phyloP scores from a whole-genome alignment of 2,113 vertebrate genomes.

The Heliornis fulica region DNA sequence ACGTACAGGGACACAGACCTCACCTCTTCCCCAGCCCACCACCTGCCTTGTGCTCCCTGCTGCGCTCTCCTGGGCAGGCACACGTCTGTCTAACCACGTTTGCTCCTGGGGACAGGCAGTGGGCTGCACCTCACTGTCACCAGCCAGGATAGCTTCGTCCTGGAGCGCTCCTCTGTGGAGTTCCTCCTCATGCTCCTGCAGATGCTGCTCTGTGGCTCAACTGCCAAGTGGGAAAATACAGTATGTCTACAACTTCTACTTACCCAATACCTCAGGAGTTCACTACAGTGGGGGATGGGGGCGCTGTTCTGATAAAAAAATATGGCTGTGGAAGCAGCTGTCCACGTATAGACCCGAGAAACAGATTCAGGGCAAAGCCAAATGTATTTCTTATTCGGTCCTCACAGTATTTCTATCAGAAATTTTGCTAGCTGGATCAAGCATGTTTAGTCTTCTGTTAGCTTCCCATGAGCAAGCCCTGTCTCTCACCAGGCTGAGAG shows the following conservation, averaged over 20 bases:
- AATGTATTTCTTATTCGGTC: not conserved
- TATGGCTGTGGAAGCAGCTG: not conserved
- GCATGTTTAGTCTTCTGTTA: not conserved
- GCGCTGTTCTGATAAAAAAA: not conserved
- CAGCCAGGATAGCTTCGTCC: not conserved
- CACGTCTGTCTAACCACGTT: fast-evolving
- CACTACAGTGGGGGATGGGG: not conserved
- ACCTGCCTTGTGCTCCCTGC: not conserved
- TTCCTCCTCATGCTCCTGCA: not conserved
- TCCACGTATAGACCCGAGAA: not conserved
- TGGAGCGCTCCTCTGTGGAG: not conserved
- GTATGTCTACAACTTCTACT: not conserved
- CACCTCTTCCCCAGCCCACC: not conserved
- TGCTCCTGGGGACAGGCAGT: not conserved
- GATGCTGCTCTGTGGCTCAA: not conserved
- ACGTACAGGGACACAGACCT: not conserved
- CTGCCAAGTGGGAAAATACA: not conserved
- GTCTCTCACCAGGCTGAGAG: not conserved
- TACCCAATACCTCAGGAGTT: not conserved
- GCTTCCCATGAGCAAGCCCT: not conserved
- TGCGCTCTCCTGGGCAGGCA: not conserved
- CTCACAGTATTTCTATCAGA: not conserved
- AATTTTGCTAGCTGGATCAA: not conserved
- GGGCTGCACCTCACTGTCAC: not conserved
- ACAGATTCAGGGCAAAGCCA: not conserved